These are phyloP conservation scores for Poeciliopsis turrubarensis DNA, from an alignment of 2,113 vertebrate genomes.

Conservation along the genomic window DNA sequence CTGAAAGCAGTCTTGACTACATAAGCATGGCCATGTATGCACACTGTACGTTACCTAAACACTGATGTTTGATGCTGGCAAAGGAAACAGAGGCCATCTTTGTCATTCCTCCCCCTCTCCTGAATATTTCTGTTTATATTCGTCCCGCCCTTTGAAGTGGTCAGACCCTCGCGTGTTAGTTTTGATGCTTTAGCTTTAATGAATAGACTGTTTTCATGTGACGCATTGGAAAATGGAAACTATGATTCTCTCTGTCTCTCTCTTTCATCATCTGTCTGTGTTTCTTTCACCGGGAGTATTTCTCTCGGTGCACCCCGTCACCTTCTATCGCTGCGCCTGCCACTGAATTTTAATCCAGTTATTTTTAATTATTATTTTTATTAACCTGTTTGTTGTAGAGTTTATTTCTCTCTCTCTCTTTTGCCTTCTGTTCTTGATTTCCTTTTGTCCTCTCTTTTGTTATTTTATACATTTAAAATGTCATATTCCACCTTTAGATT, in stretches of 20 bases:
- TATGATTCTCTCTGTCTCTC: conserved; percentile 44
- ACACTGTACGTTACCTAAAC: conserved; percentile 26
- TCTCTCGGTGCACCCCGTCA: conserved; percentile 32
- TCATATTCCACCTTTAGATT: too few species aligned
- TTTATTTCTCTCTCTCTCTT: not conserved
- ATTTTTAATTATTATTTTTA: conserved; percentile 18
- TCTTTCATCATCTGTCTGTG: conserved; percentile 14
- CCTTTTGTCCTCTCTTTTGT: not conserved
- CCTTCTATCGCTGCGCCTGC: conserved; percentile 30
- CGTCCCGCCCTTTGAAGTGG: conserved; percentile 66
- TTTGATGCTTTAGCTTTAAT: conserved; percentile 71
- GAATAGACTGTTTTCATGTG: conserved; percentile 67
- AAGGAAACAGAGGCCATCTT: conserved; percentile 56
- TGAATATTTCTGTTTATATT: conserved; percentile 68
- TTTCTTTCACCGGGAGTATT: conserved; percentile 11
- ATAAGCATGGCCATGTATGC: conserved; percentile 6
- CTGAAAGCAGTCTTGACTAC: conserved; percentile 13
- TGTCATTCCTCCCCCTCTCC: conserved; percentile 31
- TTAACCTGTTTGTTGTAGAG: not conserved
- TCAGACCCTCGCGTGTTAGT: conserved; percentile 57
- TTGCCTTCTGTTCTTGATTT: not conserved
- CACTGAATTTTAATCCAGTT: not conserved
- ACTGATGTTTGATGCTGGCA: conserved; percentile 39
- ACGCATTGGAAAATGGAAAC: conserved; percentile 71
- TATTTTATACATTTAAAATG: not conserved